These are phyloP conservation scores for Epistrophe eligans DNA, from an alignment of 2,888 invertebrate species.

Conservation along the genomic window DNA sequence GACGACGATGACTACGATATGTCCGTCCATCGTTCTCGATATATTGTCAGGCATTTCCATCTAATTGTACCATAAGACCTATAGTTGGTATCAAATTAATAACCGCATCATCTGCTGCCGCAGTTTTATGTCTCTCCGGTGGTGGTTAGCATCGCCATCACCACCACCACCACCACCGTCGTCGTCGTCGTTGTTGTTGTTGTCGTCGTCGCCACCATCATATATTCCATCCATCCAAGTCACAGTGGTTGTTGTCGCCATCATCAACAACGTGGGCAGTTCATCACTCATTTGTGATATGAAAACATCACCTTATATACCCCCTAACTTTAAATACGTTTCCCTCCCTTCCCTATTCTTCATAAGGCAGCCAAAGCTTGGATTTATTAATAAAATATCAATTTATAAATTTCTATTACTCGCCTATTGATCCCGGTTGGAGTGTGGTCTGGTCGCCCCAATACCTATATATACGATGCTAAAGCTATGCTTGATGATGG, in stretches of 20 bases:
- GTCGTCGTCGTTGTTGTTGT: not conserved
- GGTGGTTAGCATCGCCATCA: conserved; percentile 26
- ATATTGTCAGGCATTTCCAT: conserved; percentile 50
- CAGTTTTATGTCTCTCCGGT: conserved; percentile 70
- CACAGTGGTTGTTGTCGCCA: conserved; percentile 26
- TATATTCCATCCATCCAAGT: not conserved
- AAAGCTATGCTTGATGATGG: conserved; percentile 38
- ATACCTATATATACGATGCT: not conserved
- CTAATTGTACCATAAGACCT: conserved; percentile 67
- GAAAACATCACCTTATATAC: conserved; percentile 59
- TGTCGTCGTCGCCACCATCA: conserved; percentile 21
- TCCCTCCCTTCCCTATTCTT: conserved; percentile 17
- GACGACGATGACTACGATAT: conserved; percentile 18
- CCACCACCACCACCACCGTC: not conserved
- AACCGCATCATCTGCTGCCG: conserved; percentile 76
- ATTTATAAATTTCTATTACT: conserved; percentile 74
- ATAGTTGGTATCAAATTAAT: conserved; percentile 70
- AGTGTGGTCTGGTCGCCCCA: conserved; percentile 45
- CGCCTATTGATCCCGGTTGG: conserved; percentile 73
- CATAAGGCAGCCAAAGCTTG: not conserved
- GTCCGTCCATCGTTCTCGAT: conserved; percentile 73
- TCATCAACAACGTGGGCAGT: conserved; percentile 68
- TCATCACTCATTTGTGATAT: conserved; percentile 74
- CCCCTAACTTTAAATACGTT: conserved; percentile 20
- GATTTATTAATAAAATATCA: conserved; percentile 67